phyloP scores from a whole-genome alignment of 2,113 vertebrate genomes.

The Leptodactylus fuscus region DNA sequence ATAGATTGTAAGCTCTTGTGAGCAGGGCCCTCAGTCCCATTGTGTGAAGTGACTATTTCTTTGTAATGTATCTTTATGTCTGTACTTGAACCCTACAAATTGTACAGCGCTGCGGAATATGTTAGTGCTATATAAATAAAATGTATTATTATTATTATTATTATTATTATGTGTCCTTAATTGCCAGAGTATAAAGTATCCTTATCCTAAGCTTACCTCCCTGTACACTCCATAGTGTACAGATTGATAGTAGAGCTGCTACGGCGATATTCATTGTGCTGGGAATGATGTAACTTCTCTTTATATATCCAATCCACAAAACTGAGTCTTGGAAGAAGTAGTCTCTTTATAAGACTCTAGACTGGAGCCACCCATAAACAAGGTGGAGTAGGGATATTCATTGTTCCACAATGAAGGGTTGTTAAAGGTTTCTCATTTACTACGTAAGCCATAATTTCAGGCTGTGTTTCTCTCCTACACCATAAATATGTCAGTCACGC shows the following conservation, averaged over 20 bases:
- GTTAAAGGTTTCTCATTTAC: neutral
- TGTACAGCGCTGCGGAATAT: too few species aligned
- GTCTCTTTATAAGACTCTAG: neutral
- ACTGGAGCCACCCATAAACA: constrained; percentile 5
- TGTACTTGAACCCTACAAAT: too few species aligned
- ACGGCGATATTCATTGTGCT: neutral
- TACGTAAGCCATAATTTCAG: neutral
- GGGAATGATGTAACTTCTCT: neutral
- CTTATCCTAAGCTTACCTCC: constrained; percentile 14
- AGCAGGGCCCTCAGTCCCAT: too few species aligned
- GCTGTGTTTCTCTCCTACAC: neutral
- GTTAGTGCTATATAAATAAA: too few species aligned
- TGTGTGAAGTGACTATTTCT: too few species aligned
- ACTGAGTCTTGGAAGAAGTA: neutral
- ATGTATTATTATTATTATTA: too few species aligned
- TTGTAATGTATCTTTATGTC: too few species aligned
- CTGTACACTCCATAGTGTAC: neutral
- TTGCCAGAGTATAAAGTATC: too few species aligned
- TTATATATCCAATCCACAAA: neutral
- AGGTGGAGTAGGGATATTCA: constrained; percentile 7
- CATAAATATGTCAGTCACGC: neutral
- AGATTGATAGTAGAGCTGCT: neutral
- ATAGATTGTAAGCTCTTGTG: too few species aligned
- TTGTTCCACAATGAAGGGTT: neutral
- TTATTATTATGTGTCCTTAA: too few species aligned